Percentiles rank a stretch among this genome's conserved stretches.
These are phyloP conservation scores for Artemia franciscana DNA, from an alignment of 1,140 invertebrate species.

Conservation along the genomic window DNA sequence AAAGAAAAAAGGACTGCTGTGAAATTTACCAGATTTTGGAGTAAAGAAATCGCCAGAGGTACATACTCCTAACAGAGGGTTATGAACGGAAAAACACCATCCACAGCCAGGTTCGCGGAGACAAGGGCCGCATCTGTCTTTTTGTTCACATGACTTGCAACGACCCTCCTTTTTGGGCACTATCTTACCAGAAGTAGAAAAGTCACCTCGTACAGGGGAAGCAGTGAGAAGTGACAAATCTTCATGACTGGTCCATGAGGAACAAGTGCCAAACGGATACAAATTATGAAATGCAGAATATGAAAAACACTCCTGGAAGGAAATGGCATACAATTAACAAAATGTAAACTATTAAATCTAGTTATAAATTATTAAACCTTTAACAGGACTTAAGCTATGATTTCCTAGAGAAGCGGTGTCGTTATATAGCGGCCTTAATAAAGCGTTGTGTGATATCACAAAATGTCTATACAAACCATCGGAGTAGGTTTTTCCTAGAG, in stretches of 20 bases:
- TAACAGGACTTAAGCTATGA: too few relatives aligned
- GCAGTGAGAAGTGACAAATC: neutral
- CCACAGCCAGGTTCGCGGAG: conserved; percentile 61
- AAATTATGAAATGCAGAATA: neutral
- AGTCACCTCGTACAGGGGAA: neutral
- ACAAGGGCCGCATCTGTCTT: conserved; percentile 54
- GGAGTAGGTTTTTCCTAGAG: too few relatives aligned
- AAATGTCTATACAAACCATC: too few relatives aligned
- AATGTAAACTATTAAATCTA: too few relatives aligned
- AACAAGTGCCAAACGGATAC: neutral
- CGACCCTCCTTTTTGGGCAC: conserved; percentile 24
- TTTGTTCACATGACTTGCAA: conserved; percentile 54
- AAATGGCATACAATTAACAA: too few relatives aligned
- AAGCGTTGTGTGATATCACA: too few relatives aligned
- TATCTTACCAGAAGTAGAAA: neutral
- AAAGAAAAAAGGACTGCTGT: too few relatives aligned
- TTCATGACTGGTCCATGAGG: neutral
- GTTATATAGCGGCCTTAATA: too few relatives aligned
- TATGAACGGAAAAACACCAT: conserved; percentile 71
- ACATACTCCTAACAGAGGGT: conserved; percentile 52
- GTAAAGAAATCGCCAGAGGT: conserved; percentile 26
- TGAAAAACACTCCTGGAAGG: neutral
- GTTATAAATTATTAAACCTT: too few relatives aligned
- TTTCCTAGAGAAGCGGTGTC: too few relatives aligned
- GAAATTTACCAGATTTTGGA: conserved; percentile 15